Evolutionary conservation across 1,140 invertebrate genomes (phyloP).

Genomic region (Melitaea cinxia): DNA sequence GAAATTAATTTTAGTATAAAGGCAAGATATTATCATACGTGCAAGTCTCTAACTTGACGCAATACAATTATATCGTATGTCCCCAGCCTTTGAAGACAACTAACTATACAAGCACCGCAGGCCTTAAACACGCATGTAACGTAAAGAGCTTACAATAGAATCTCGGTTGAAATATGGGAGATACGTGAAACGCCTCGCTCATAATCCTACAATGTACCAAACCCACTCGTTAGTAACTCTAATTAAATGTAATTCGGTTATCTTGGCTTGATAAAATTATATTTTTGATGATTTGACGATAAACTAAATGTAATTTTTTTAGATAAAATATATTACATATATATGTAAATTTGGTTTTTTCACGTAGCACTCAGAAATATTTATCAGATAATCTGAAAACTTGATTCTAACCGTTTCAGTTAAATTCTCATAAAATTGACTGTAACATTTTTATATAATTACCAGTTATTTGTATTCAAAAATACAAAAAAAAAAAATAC

Average conservation of each 20-base stretch:
- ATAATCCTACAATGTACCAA: constrained; percentile 8
- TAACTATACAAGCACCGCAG: constrained; percentile 9
- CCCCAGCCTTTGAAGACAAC: constrained; percentile 2
- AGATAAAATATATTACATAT: no score
- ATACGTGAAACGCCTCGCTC: constrained; percentile 11
- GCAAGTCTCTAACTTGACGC: not conserved
- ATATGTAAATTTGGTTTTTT: no score
- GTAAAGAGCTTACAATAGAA: constrained; percentile 21
- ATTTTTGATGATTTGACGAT: not conserved
- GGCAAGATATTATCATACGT: not conserved
- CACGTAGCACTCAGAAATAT: no score
- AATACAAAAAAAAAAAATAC: no score
- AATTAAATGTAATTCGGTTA: constrained; percentile 8
- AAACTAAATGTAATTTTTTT: not conserved
- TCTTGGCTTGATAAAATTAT: not conserved
- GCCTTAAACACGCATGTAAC: constrained; percentile 12
- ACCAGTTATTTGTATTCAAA: no score
- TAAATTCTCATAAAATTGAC: no score
- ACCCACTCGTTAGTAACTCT: not conserved
- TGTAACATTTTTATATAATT: no score
- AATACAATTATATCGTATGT: constrained; percentile 2
- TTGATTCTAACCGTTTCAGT: no score
- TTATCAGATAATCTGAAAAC: no score
- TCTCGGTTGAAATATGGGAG: constrained; percentile 7
- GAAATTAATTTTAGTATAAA: constrained; percentile 1